Conservation (phyloP, 2,113 vertebrate species). For the Climacteris rufus region DNA sequence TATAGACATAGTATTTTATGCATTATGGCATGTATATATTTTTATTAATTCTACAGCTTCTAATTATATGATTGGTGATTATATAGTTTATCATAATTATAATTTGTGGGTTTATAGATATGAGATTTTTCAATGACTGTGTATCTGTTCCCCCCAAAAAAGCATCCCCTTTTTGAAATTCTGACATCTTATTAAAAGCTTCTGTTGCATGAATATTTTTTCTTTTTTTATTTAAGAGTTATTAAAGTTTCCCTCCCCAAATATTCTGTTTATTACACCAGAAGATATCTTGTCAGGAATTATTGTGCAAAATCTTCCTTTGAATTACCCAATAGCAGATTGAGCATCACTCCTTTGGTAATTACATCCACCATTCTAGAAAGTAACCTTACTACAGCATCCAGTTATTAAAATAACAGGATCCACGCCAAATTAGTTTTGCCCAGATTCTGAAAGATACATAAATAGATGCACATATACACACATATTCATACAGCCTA, state of each 20-base stretch:
- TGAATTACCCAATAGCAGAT: not conserved
- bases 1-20: not conserved
- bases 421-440: not conserved
- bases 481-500: not conserved
- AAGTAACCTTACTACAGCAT: not conserved
- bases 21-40: fast-evolving
- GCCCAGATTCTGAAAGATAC: not conserved
- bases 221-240: not conserved
- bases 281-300: not conserved
- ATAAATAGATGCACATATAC: not conserved
- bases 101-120: not conserved
- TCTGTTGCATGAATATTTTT: not conserved
- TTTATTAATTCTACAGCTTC: not conserved
- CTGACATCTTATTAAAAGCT: not conserved
- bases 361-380: not conserved
- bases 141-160: not conserved
- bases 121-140: not conserved
- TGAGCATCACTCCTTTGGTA: not conserved
- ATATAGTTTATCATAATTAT: not conserved
- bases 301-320: not conserved
- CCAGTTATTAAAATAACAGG: not conserved
- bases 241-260: not conserved
- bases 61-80: not conserved
- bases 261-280: not conserved
- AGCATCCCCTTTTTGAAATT: not conserved